These are phyloP conservation scores for Procambarus clarkii DNA, from an alignment of 1,140 invertebrate species.

Conservation along the genomic window DNA sequence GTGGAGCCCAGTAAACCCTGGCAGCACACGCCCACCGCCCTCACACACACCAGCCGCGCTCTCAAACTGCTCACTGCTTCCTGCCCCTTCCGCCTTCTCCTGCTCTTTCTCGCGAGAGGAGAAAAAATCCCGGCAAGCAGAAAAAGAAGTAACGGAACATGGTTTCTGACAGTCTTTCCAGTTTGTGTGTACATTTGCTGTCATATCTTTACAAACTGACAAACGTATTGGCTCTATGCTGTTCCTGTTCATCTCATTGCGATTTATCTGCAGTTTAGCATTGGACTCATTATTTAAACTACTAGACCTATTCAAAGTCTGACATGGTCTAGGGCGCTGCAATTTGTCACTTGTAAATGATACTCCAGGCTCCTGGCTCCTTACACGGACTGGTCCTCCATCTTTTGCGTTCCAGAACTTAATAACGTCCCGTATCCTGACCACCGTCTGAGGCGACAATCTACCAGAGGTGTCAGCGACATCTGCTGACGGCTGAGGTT, in stretches of 20 bases:
- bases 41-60: not conserved
- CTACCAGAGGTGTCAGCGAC: not conserved
- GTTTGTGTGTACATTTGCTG: not conserved
- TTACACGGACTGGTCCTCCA: not conserved
- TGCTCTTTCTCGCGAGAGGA: not conserved
- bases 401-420: conserved; percentile 33
- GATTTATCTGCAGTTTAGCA: too few species aligned
- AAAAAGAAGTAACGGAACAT: not conserved
- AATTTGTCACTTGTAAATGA: not conserved
- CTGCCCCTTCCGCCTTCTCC: not conserved
- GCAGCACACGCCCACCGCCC: not conserved
- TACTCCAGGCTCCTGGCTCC: not conserved
- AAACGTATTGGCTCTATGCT: too few species aligned
- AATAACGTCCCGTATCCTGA: conserved; percentile 37
- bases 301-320: too few species aligned
- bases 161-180: not conserved
- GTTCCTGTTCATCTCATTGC: too few species aligned
- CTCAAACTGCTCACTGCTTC: not conserved
- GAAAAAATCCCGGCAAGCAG: not conserved
- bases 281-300: too few species aligned
- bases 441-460: not conserved
- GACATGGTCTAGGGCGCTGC: not conserved
- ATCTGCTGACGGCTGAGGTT: not conserved
- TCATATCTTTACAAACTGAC: too few species aligned
- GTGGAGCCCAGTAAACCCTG: not conserved